Base-by-base conservation (phyloP, 2,888 invertebrate species). In the Choreutis nemorana region DNA sequence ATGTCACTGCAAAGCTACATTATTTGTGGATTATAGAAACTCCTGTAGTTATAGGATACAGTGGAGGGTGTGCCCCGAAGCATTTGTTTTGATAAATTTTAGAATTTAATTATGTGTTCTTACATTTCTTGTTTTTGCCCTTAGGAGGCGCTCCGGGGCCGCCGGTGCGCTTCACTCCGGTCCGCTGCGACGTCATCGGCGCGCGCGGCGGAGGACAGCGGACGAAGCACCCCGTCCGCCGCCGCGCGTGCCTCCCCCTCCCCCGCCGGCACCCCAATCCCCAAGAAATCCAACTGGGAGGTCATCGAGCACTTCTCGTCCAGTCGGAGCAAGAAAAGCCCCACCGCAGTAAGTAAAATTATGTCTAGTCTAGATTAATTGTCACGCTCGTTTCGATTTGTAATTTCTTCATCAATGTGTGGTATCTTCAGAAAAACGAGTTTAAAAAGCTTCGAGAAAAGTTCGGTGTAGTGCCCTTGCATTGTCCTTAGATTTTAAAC, bases 211-310 rank as follows among this genome's bases (percentile, higher is more conserved):
- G 57, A 68, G 33, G 60, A 81, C 35, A 65, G 82, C 33, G 60
- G 75, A 34, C 54, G 75, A 36, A 61, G 73, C 46, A 71, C 77
- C 7, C 77, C 72, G 1, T 53, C 62, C 9, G 63, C 70, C 6
- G 53, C 67, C 23, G 56, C 55, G 23, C 75, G 67, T 44, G 50
- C 82, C 34, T 61, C 81, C 30, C 58, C 84, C 37, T 71, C 84
- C 11, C 83, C 86, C 24, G 84, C 84, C 0, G 67, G 59, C 23
- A 60, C 68, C 0, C 66, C 70, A 11, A 84, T 84, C 2, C 82
- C 86, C 2, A 85, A 86, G 62, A 91, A 91, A 61, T 91, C 91
- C 49, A 92, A 93, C 72, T 93, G 92, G 92, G 91, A 92, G 62
- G 92, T 93, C 44, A 92, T 93, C 50, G 91, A 93, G 63, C 92